Conservation (phyloP, 1,140 invertebrate genomes). For the Caenorhabditis elegans region DNA sequence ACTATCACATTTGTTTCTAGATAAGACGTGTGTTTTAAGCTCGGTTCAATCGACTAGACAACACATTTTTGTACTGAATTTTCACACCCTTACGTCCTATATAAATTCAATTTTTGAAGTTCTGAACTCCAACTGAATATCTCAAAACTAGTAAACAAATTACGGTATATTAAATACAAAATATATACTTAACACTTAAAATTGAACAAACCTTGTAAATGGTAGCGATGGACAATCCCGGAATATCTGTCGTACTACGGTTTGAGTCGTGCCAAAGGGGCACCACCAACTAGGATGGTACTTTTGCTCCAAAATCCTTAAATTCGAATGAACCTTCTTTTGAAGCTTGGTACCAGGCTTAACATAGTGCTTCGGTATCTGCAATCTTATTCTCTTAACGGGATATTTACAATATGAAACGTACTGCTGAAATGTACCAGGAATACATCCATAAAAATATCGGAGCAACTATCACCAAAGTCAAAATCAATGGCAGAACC, state of each 20-base stretch:
- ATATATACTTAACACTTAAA: too few species aligned
- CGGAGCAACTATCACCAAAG: background rate
- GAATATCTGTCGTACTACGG: slow-evolving; percentile 42
- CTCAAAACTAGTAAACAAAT: too few species aligned
- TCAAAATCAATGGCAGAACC: background rate
- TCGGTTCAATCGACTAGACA: too few species aligned
- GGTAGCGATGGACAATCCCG: slow-evolving; percentile 37
- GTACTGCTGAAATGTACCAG: background rate
- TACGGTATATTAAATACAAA: too few species aligned
- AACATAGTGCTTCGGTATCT: slow-evolving; percentile 37
- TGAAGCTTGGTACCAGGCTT: slow-evolving; percentile 18
- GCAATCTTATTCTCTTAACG: background rate
- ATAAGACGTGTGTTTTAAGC: too few species aligned
- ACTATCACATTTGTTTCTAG: too few species aligned
- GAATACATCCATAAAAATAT: background rate
- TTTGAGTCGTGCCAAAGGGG: slow-evolving; percentile 46
- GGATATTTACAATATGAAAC: background rate
- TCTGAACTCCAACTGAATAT: too few species aligned
- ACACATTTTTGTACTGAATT: too few species aligned
- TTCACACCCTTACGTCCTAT: too few species aligned
- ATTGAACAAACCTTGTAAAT: slow-evolving; percentile 31
- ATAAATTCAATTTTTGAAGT: too few species aligned
- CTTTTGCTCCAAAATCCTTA: slow-evolving; percentile 24
- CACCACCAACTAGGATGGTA: slow-evolving; percentile 52
- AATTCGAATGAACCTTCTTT: background rate